A percentile compares a stretch with the other conserved stretches of the same genome.
Evolutionary conservation across 2,888 invertebrate genomes (phyloP).

Genomic region (Sclerodermus sp.): DNA sequence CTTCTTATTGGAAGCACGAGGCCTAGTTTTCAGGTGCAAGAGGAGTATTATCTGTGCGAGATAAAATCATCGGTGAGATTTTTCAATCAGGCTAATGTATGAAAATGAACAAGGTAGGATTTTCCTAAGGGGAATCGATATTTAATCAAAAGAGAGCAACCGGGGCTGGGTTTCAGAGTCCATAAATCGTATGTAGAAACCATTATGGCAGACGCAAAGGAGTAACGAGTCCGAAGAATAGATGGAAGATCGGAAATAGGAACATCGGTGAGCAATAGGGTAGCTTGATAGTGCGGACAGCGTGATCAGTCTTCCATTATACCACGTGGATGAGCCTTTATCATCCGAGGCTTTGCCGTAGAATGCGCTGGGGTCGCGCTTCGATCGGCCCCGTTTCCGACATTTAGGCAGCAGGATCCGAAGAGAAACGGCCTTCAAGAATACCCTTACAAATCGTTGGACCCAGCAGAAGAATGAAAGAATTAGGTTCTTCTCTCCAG

Average conservation of each 20-base stretch:
- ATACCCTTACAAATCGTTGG: conserved; percentile 19
- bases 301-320: conserved; percentile 38
- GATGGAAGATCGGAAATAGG: conserved; percentile 20
- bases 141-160: no score
- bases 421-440: conserved; percentile 11
- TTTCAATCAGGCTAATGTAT: no score
- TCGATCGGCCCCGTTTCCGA: conserved; percentile 19
- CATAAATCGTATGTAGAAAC: no score
- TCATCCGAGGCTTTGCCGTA: conserved; percentile 18
- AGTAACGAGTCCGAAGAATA: conserved; percentile 7
- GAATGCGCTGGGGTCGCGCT: conserved; percentile 20
- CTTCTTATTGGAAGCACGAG: no score
- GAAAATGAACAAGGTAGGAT: no score
- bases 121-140: no score
- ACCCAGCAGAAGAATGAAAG: neutral
- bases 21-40: no score
- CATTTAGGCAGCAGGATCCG: conserved; percentile 8
- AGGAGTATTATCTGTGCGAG: no score
- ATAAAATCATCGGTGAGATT: no score
- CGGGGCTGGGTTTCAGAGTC: no score
- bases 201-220: no score
- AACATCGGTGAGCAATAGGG: conserved; percentile 28
- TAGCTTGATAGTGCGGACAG: conserved; percentile 23
- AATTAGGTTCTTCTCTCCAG: neutral
- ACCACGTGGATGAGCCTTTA: conserved; percentile 26